These are phyloP conservation scores for Thamnaconus septentrionalis DNA, from an alignment of 2,113 vertebrate genomes.

Conservation along the genomic window DNA sequence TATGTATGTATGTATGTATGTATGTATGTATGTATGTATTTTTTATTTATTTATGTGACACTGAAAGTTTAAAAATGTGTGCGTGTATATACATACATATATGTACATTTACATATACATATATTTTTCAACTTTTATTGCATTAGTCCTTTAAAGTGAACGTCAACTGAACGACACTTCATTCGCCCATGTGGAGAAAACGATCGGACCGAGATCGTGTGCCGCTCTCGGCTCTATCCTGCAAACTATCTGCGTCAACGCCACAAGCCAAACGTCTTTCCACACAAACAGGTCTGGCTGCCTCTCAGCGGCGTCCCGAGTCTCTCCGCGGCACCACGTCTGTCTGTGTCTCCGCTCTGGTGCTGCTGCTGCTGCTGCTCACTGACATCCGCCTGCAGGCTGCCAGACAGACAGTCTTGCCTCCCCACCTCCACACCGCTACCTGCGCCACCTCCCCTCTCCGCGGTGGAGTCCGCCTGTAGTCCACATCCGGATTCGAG, in stretches of 20 bases:
- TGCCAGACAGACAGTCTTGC: constrained; percentile 48
- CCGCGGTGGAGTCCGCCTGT: constrained; percentile 64
- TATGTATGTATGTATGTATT: too few species aligned
- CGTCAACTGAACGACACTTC: too few species aligned
- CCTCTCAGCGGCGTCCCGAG: constrained; percentile 27
- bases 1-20: too few species aligned
- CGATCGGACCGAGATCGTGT: constrained; percentile 22
- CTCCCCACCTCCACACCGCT: constrained; percentile 17
- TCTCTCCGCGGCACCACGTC: constrained; percentile 48
- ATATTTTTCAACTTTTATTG: too few species aligned
- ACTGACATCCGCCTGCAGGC: constrained; percentile 63
- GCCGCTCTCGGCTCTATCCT: constrained; percentile 23
- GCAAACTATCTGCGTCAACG: background rate
- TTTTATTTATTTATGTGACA: too few species aligned
- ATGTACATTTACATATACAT: too few species aligned
- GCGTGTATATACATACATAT: too few species aligned
- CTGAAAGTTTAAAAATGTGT: too few species aligned
- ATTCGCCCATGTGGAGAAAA: too few species aligned
- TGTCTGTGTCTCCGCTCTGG: constrained; percentile 38
- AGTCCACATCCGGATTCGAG: constrained; percentile 60
- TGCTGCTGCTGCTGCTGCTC: constrained; percentile 13
- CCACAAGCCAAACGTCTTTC: background rate
- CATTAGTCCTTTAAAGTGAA: too few species aligned
- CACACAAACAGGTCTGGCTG: constrained; percentile 23
- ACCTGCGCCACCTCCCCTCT: constrained; percentile 15